Percentiles rank a stretch among this genome's conserved stretches.
Conservation (phyloP, 2,888 invertebrate genomes). For the Noctua janthe region DNA sequence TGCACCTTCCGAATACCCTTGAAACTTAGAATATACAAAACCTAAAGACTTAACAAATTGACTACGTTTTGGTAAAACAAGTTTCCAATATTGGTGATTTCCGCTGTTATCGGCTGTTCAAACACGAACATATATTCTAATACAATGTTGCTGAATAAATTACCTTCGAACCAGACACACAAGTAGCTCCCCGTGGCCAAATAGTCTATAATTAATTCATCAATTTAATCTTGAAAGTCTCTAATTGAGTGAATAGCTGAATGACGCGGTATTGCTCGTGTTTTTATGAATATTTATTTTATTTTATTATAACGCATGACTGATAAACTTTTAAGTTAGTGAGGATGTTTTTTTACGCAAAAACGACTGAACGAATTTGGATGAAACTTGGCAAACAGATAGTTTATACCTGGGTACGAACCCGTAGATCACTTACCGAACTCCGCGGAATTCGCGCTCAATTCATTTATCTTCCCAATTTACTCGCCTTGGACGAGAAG, state of each 20-base stretch:
- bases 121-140: conserved; percentile 6
- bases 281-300: neutral
- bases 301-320: neutral
- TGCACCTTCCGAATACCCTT: neutral
- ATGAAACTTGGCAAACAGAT: neutral
- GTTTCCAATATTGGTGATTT: conserved; percentile 15
- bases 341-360: neutral
- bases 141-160: conserved; percentile 1
- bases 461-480: neutral
- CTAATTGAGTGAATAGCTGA: neutral
- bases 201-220: conserved; percentile 29
- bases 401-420: neutral
- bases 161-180: conserved; percentile 43
- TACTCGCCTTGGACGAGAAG: neutral
- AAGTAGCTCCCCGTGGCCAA: conserved; percentile 34
- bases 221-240: conserved; percentile 15
- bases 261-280: neutral
- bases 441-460: neutral
- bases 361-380: neutral
- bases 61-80: conserved; percentile 2
- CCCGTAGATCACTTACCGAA: neutral
- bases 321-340: neutral
- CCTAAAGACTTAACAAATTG: neutral
- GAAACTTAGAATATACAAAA: neutral
- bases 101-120: conserved; percentile 35